These are phyloP conservation scores for Pomacea maculata DNA, from an alignment of 1,140 invertebrate species.

Conservation along the genomic window DNA sequence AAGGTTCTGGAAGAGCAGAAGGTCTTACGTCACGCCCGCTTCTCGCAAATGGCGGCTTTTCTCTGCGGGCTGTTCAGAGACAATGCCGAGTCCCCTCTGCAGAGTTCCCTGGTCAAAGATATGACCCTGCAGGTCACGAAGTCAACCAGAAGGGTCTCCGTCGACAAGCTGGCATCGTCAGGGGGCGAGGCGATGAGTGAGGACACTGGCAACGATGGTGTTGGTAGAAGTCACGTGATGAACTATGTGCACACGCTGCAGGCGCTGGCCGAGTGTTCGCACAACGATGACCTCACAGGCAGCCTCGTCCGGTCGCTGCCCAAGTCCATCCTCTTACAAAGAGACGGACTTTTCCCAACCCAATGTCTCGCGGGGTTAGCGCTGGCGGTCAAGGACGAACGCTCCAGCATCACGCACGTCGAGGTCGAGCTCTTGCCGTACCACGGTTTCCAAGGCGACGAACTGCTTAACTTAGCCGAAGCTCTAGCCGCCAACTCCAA, in stretches of 20 bases:
- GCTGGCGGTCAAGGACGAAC: conserved; percentile 19
- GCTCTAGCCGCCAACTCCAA: conserved; percentile 23
- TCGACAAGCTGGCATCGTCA: background rate
- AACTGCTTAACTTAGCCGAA: conserved; percentile 33
- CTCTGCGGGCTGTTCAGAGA: conserved; percentile 42
- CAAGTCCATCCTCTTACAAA: conserved; percentile 25
- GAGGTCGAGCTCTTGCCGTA: conserved; percentile 42
- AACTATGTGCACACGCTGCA: conserved; percentile 43
- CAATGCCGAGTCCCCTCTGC: conserved; percentile 31
- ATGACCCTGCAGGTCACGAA: conserved; percentile 29
- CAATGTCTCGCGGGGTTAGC: conserved; percentile 38
- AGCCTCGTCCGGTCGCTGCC: conserved; percentile 12
- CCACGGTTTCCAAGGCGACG: conserved; percentile 29
- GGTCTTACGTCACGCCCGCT: conserved; percentile 40
- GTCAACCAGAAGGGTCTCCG: background rate
- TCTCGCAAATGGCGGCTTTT: conserved; percentile 41
- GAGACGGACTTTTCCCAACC: conserved; percentile 33
- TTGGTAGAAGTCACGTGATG: conserved; percentile 32
- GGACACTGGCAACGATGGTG: background rate
- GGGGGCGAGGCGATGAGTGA: background rate
- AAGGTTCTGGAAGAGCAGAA: conserved; percentile 38
- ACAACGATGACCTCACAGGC: conserved; percentile 8
- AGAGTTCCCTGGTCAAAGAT: conserved; percentile 38
- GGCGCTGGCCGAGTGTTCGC: conserved; percentile 40
- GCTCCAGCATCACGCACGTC: conserved; percentile 33